Evolutionary conservation across 2,113 vertebrate genomes (phyloP).

Genomic region (Neogale vison): DNA sequence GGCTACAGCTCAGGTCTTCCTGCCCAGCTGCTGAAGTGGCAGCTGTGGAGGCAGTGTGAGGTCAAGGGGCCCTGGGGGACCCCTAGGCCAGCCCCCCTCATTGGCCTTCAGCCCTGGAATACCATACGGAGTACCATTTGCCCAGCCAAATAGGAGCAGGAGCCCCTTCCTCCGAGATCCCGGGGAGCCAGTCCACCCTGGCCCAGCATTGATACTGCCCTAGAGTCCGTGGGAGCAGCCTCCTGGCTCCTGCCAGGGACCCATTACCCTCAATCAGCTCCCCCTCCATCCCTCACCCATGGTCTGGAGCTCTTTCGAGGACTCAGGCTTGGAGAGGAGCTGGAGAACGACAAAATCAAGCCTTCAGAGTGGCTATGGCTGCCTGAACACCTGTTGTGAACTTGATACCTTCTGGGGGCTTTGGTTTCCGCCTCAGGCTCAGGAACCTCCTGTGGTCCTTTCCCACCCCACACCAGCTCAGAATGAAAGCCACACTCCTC

Average conservation of each 20-base stretch:
- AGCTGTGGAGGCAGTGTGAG: not conserved
- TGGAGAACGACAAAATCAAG: not conserved
- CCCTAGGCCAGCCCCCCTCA: not conserved
- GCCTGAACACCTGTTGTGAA: not conserved
- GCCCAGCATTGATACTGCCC: not conserved
- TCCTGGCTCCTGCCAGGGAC: not conserved
- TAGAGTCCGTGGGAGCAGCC: not conserved
- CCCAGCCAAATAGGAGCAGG: not conserved
- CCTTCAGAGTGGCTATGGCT: no score
- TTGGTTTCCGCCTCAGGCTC: not conserved
- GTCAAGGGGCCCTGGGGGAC: not conserved
- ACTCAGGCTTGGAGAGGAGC: not conserved
- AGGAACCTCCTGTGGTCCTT: not conserved
- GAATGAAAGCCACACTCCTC: not conserved
- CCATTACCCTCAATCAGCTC: not conserved
- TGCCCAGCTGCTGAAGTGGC: not conserved
- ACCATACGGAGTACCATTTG: rapidly evolving
- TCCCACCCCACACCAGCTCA: not conserved
- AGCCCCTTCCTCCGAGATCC: no score
- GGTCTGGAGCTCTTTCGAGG: not conserved
- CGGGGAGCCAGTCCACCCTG: not conserved
- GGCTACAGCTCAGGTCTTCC: not conserved
- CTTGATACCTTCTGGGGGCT: not conserved
- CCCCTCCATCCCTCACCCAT: not conserved
- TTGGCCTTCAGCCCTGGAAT: not conserved